These are phyloP conservation scores for Paraplagusia blochii DNA, from an alignment of 2,113 vertebrate genomes.

Conservation along the genomic window DNA sequence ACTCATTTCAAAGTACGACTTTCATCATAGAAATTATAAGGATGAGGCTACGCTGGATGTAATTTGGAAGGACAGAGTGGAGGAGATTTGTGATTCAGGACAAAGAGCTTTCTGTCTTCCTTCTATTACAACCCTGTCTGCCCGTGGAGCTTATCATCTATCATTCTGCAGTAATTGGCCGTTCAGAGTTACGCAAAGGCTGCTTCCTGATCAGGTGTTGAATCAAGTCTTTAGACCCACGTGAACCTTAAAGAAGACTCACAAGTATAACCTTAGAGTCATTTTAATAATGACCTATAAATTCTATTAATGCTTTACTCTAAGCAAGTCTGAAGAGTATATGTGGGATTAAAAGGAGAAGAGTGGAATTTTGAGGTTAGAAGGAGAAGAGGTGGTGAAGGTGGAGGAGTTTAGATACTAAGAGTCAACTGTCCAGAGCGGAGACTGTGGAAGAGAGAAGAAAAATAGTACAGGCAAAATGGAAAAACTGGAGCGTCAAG, in stretches of 20 bases:
- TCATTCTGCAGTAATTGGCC: conserved; percentile 67
- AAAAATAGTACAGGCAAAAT: too few relatives aligned
- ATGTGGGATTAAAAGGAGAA: too few relatives aligned
- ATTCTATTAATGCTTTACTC: too few relatives aligned
- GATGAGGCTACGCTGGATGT: conserved; percentile 19
- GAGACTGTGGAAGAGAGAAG: too few relatives aligned
- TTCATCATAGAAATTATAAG: conserved; percentile 25
- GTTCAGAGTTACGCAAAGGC: conserved; percentile 59
- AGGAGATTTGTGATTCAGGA: conserved; percentile 54
- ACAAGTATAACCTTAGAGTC: conserved; percentile 5
- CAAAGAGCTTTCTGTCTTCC: conserved; percentile 30
- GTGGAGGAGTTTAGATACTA: too few relatives aligned
- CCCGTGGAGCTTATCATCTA: conserved; percentile 55
- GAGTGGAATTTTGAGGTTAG: too few relatives aligned
- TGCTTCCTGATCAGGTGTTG: conserved; percentile 38
- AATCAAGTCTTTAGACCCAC: conserved; percentile 40
- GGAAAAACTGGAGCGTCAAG: too few relatives aligned
- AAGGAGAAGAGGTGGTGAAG: too few relatives aligned
- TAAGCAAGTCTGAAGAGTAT: background rate
- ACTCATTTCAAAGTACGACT: conserved; percentile 21
- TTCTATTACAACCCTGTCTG: conserved; percentile 56
- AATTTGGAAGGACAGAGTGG: conserved; percentile 28
- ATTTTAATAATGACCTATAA: conserved; percentile 20
- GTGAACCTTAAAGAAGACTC: conserved; percentile 15
- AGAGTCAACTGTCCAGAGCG: too few relatives aligned